Evolutionary conservation across 92 coral and sea anemone species (phyloP).

Genomic region (Phymanthus crucifer): DNA sequence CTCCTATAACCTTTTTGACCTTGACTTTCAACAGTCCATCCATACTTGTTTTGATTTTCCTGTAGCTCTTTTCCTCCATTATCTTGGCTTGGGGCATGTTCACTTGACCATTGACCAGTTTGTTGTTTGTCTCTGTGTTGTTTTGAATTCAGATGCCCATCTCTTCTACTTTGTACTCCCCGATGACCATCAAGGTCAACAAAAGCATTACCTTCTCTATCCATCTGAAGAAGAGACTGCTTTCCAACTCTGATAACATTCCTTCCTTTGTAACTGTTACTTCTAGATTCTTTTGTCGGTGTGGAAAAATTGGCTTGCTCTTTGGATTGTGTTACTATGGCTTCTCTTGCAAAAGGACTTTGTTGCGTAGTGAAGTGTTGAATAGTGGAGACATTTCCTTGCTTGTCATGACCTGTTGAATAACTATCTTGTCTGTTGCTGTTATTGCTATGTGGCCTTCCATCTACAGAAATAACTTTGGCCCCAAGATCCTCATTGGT

Average conservation of each 20-base stretch:
- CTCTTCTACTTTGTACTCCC: background rate
- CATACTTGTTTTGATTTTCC: background rate
- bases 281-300: background rate
- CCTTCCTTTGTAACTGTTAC: background rate
- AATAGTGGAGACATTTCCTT: too few species aligned
- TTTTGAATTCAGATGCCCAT: background rate
- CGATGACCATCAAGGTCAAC: background rate
- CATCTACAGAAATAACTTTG: background rate
- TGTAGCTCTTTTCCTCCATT: background rate
- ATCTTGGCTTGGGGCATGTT: background rate
- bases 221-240: conserved; percentile 19
- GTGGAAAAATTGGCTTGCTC: background rate
- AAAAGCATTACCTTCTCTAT: conserved; percentile 21
- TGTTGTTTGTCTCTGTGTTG: background rate
- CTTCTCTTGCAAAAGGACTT: background rate
- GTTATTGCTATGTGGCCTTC: background rate
- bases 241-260: conserved; percentile 3
- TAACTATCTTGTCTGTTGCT: background rate
- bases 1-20: background rate
- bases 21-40: background rate
- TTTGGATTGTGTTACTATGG: background rate
- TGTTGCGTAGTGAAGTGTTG: background rate
- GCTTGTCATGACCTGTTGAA: too few species aligned
- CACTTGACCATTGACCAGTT: background rate
- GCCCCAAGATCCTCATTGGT: background rate